Base-by-base conservation (phyloP, 2,888 invertebrate species). In the Drosophila differens region DNA sequence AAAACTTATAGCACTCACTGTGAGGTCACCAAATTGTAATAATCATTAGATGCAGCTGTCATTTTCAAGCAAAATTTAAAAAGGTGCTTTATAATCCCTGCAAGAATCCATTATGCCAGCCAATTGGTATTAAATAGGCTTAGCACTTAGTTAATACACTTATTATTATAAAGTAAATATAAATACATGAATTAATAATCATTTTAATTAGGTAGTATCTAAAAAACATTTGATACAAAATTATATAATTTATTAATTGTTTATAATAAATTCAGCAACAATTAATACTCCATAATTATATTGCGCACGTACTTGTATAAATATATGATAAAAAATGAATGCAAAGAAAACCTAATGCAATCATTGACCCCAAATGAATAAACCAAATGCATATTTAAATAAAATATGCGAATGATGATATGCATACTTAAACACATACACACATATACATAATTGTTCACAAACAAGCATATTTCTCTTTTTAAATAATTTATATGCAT, bases 281-380 rank as follows among this genome's bases (percentile, higher is more conserved):
- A 51, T 51, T 35, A 51, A 53, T 53, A 54, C 30, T 61, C 2
- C 37, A 39, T n/a, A 41, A 28, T 49, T 28, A 28, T 28, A 39
- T n/a, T 49, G 30, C 5, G 2, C 12, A 12, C 28, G 9, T 28
- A 61, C 10, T 14, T 16, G 52, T 19, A 33, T 28, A 37, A 4
- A 47, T 28, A 54, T 30, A 47, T 44, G 33, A 58, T 58, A 37
- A 35, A 49, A 69, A 65, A 57, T 69, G 39, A 52, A 76, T 70
- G 57, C 28, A 54, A 60, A 62, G 28, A 49, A 64, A 64, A 49
- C 28, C 65, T 66, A 80, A 70, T 74, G 57, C 53, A 74, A 76
- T 74, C 85, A 81, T 89, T 89, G 87, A 85, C 85, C 87, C 71
- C 73, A 70, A 73, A 68, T 70, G 49, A 70, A 75, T 75, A 58